Evolutionary conservation across 2,113 vertebrate genomes (phyloP).

Genomic region (Loxodonta africana): DNA sequence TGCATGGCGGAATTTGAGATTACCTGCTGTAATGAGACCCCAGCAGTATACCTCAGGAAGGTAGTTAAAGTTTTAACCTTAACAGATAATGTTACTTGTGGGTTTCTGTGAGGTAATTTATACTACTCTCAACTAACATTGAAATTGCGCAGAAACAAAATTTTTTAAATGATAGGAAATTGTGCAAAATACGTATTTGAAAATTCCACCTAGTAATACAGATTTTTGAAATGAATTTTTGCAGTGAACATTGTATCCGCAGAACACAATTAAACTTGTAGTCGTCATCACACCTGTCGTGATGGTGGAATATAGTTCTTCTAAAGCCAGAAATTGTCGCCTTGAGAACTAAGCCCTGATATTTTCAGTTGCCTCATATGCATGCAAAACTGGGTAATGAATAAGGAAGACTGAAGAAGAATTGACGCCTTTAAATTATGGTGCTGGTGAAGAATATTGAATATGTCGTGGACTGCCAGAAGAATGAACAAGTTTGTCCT

Average conservation of each 20-base stretch:
- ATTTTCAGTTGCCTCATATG: too few species aligned
- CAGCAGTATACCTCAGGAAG: conserved; percentile 80
- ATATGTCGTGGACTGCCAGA: too few species aligned
- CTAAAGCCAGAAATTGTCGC: conserved; percentile 13
- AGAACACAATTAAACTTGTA: background rate
- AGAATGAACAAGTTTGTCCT: too few species aligned
- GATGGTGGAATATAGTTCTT: background rate
- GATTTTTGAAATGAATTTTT: conserved; percentile 31
- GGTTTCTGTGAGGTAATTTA: conserved; percentile 79
- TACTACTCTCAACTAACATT: conserved; percentile 62
- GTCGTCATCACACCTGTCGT: background rate
- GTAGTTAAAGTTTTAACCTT: conserved; percentile 80
- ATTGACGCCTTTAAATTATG: too few species aligned
- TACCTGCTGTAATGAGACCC: conserved; percentile 83
- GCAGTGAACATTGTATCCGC: background rate
- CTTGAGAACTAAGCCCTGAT: too few species aligned
- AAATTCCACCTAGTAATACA: conserved; percentile 56
- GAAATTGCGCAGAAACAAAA: conserved; percentile 59
- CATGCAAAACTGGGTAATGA: too few species aligned
- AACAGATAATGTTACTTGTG: conserved; percentile 72
- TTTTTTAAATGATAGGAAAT: background rate
- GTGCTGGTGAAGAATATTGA: too few species aligned
- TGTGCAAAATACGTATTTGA: conserved; percentile 50
- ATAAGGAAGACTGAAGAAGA: too few species aligned
- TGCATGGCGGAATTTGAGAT: conserved; percentile 75